Percentiles rank a stretch among this genome's conserved stretches.
Conservation (phyloP, 1,140 invertebrate genomes). For the Zaprionus davidi region DNA sequence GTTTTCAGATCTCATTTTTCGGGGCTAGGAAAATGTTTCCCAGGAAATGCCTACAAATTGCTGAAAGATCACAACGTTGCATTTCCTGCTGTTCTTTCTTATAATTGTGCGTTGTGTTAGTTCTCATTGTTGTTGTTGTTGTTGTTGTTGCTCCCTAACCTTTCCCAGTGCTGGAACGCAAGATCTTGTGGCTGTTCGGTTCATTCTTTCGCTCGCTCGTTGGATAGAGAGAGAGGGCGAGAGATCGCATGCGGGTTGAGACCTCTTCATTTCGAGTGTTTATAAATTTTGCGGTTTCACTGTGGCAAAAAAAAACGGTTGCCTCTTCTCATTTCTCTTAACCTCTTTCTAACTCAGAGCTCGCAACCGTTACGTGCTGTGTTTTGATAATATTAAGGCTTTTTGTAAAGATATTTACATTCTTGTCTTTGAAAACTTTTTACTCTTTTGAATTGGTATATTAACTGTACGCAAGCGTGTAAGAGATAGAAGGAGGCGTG, state of each 20-base stretch:
- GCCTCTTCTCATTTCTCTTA: neutral
- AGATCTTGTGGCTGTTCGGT: constrained; percentile 26
- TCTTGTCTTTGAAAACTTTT: neutral
- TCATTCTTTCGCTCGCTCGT: neutral
- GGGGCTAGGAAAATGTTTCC: constrained; percentile 2
- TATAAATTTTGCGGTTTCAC: constrained; percentile 59
- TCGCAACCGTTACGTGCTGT: constrained; percentile 30
- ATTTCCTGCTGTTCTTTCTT: constrained; percentile 32
- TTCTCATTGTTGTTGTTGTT: constrained; percentile 12
- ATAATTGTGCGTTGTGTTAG: constrained; percentile 37
- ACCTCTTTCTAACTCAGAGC: constrained; percentile 32
- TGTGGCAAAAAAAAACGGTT: constrained; percentile 11
- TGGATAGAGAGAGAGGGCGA: neutral
- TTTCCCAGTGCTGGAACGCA: constrained; percentile 33
- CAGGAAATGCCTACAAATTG: constrained; percentile 24
- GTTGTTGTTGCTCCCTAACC: constrained; percentile 46
- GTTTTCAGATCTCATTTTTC: constrained; percentile 5
- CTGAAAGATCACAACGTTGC: constrained; percentile 17
- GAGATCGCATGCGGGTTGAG: constrained; percentile 30
- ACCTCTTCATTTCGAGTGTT: constrained; percentile 50
- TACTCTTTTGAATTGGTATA: neutral
- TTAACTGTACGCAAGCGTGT: neutral
- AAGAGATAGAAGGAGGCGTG: no score
- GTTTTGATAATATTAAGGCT: neutral
- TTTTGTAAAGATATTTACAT: constrained; percentile 11